phyloP scores from a whole-genome alignment of 1,140 invertebrate genomes.

The Drosophila carrolli region DNA sequence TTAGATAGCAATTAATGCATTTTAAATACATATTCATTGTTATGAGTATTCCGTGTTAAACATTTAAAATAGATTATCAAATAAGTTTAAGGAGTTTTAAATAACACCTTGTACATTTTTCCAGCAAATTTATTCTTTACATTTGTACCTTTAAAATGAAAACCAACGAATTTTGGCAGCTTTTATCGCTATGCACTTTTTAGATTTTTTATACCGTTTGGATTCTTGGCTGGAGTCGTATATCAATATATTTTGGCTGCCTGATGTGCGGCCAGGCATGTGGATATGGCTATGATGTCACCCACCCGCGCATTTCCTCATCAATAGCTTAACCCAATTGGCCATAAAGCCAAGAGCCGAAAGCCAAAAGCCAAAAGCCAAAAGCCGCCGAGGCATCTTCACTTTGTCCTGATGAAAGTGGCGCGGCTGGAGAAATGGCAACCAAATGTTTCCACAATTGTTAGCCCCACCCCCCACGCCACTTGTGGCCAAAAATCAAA shows the following conservation, averaged over 20 bases:
- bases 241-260: constrained; percentile 50
- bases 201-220: constrained; percentile 4
- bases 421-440: constrained; percentile 31
- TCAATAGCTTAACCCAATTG: constrained; percentile 46
- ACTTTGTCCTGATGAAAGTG: constrained; percentile 53
- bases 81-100: too few species aligned
- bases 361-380: constrained; percentile 37
- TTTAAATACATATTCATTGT: too few species aligned
- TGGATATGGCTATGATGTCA: constrained; percentile 17
- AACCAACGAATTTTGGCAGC: constrained; percentile 13
- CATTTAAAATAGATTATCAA: too few species aligned
- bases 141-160: background rate
- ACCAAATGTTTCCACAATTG: constrained; percentile 56
- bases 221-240: constrained; percentile 23
- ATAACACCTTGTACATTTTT: too few species aligned
- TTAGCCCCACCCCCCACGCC: background rate
- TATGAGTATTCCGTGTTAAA: too few species aligned
- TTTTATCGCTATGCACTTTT: background rate
- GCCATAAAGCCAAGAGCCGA: constrained; percentile 57
- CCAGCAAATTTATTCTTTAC: background rate
- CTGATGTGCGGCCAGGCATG: constrained; percentile 38
- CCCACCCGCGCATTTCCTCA: constrained; percentile 2
- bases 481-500: constrained; percentile 62
- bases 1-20: too few species aligned
- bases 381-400: constrained; percentile 27